phyloP scores from a whole-genome alignment of 2,113 vertebrate species.

The Mus musculus region DNA sequence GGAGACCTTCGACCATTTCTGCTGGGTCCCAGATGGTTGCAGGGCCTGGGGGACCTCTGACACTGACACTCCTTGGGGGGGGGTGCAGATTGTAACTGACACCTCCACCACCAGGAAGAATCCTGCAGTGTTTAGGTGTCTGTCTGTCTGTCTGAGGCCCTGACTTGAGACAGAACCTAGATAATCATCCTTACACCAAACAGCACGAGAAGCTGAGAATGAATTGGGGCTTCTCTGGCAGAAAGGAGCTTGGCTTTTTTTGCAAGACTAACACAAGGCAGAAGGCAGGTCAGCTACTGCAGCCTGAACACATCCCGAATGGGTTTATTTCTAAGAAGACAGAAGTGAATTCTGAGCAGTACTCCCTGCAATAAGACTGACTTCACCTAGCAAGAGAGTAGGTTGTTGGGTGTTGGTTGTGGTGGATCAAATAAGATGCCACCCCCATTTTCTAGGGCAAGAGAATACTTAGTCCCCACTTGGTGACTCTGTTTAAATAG shows the following conservation, averaged over 20 bases:
- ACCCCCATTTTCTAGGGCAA: not conserved
- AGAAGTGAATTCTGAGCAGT: not conserved
- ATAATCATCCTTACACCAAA: not conserved
- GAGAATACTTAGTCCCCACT: not conserved
- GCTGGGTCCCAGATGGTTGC: not conserved
- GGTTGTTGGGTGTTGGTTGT: not conserved
- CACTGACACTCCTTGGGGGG: fast-evolving
- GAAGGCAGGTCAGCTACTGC: not conserved
- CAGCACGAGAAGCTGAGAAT: not conserved
- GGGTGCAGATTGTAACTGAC: not conserved
- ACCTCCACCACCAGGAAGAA: not conserved
- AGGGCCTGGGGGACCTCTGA: not conserved
- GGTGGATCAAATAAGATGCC: not conserved
- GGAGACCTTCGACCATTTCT: not conserved
- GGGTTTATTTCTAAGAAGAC: not conserved
- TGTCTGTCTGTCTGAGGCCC: not conserved
- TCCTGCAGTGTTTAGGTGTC: not conserved
- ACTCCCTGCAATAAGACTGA: not conserved
- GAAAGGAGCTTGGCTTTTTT: not conserved
- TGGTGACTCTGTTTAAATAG: not conserved
- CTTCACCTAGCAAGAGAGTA: not conserved
- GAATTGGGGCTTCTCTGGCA: fast-evolving
- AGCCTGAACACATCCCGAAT: not conserved
- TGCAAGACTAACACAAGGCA: no score
- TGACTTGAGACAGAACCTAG: not conserved